A percentile compares a stretch with the other conserved stretches of the same genome.
Evolutionary conservation across 2,797 vertebrate genomes (phyloP).

Genomic region (Gallirallus australis): DNA sequence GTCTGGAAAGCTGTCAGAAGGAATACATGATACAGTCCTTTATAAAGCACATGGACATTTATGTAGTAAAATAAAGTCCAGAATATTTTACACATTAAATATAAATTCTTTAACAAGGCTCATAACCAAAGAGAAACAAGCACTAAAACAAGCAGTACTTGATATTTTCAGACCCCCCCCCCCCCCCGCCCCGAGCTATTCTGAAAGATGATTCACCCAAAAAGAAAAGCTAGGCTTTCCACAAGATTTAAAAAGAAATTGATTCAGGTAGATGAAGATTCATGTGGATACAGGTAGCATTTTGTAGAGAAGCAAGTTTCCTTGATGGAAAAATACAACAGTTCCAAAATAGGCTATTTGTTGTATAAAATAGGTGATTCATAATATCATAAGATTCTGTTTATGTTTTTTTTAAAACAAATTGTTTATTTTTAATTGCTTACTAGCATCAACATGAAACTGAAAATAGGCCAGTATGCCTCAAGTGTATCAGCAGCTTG

Average conservation of each 20-base stretch:
- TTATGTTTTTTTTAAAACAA: neutral
- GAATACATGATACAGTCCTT: neutral
- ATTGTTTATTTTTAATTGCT: conserved; percentile 36
- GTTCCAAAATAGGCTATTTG: neutral
- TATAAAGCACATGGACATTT: neutral
- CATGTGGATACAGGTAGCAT: neutral
- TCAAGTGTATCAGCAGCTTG: neutral
- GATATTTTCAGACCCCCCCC: neutral
- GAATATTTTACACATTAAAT: neutral
- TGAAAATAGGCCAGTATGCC: neutral
- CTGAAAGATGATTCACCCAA: neutral
- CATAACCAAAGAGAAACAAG: neutral
- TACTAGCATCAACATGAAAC: neutral
- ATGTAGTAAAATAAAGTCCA: neutral
- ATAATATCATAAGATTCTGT: neutral
- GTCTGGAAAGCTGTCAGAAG: neutral
- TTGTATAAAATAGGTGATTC: neutral
- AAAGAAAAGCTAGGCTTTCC: neutral
- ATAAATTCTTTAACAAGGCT: neutral
- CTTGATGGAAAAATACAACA: neutral
- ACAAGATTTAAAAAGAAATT: neutral
- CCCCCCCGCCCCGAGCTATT: neutral
- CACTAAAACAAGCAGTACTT: neutral
- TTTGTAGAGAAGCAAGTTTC: neutral
- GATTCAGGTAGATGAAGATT: no score